Conservation (phyloP, 2,113 vertebrate species). For the Atlantisia rogersi region DNA sequence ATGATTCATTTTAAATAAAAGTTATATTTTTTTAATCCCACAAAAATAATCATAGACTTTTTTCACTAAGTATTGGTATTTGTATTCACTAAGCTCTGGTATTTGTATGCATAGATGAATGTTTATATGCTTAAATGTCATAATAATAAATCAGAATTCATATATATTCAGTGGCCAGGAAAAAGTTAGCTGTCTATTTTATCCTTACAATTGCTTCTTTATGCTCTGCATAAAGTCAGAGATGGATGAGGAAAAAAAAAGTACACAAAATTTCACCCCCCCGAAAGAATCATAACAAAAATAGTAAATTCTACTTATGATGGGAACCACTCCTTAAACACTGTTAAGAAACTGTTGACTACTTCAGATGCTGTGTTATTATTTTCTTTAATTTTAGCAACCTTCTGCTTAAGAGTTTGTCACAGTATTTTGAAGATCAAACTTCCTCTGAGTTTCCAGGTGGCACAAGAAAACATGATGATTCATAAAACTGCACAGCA, state of each 20-base stretch:
- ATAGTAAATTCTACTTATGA: not conserved
- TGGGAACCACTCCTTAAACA: not conserved
- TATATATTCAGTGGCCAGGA: not conserved
- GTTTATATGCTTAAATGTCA: not conserved
- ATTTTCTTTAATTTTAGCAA: not conserved
- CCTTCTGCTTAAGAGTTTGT: not conserved
- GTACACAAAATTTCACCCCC: not conserved
- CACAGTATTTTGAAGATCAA: not conserved
- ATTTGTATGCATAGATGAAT: not conserved
- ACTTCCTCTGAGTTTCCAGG: not conserved
- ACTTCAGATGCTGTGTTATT: not conserved
- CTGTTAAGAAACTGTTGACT: not conserved
- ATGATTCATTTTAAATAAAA: not conserved
- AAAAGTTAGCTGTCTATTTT: conserved; percentile 3
- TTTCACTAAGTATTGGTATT: not conserved
- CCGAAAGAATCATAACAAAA: not conserved
- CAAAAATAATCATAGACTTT: not conserved
- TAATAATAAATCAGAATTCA: not conserved
- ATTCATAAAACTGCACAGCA: not conserved
- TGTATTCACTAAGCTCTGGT: not conserved
- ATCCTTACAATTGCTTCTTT: not conserved
- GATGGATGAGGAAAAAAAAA: not conserved
- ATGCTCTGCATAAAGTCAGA: not conserved
- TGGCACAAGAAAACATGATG: not conserved
- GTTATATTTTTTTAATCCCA: not conserved